phyloP scores from a whole-genome alignment of 1,140 invertebrate species.

The Drosophila tani region DNA sequence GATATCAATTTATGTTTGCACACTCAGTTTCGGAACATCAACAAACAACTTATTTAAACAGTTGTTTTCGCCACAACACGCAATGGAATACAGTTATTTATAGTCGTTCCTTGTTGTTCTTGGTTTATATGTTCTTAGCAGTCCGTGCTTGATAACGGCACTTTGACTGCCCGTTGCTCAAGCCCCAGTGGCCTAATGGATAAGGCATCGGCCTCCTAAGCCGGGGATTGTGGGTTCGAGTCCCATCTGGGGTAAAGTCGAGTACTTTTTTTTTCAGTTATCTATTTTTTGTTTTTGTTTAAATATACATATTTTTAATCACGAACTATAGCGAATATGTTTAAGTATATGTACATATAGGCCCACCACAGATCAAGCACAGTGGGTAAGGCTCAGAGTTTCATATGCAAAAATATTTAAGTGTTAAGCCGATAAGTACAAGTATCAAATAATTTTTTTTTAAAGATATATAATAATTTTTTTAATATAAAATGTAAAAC shows the following conservation, averaged over 20 bases:
- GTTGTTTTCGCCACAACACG: slow-evolving; percentile 13
- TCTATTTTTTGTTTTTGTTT: neutral
- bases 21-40: neutral
- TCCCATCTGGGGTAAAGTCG: slow-evolving; percentile 43
- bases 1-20: neutral
- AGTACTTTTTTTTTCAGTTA: slow-evolving; percentile 13
- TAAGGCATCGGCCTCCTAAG: slow-evolving; percentile 50
- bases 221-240: slow-evolving; percentile 51
- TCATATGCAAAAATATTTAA: too few species aligned
- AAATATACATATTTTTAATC: neutral
- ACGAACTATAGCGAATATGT: neutral
- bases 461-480: too few species aligned
- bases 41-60: slow-evolving; percentile 14
- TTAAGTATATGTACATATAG: neutral
- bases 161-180: neutral
- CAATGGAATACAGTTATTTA: neutral
- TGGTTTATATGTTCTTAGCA: too few species aligned
- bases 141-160: too few species aligned
- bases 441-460: too few species aligned
- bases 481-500: too few species aligned
- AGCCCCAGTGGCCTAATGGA: slow-evolving; percentile 55
- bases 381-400: neutral
- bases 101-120: slow-evolving; percentile 1
- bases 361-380: neutral
- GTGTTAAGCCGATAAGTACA: too few species aligned